These are phyloP conservation scores for Arctopsyche grandis DNA, from an alignment of 1,140 invertebrate species.

Conservation along the genomic window DNA sequence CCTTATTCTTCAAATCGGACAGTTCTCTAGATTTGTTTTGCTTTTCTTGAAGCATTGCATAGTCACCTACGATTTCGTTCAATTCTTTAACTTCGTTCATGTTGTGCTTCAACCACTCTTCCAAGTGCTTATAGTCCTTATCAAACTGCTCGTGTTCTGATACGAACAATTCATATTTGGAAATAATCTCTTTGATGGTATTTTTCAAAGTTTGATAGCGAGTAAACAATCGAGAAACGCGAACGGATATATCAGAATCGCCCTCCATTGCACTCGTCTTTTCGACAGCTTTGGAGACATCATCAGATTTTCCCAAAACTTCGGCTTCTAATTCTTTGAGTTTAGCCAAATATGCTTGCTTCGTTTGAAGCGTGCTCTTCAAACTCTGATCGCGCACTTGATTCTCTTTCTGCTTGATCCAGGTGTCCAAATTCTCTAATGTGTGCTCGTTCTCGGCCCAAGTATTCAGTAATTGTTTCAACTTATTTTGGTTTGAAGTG, in stretches of 20 bases:
- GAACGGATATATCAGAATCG: conserved; percentile 79
- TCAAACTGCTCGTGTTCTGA: conserved; percentile 88
- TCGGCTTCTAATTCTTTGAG: conserved; percentile 80
- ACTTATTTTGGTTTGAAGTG: conserved; percentile 72
- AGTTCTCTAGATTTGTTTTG: conserved; percentile 86
- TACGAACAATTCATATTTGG: conserved; percentile 83
- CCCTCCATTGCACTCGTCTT: conserved; percentile 78
- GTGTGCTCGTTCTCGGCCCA: conserved; percentile 84
- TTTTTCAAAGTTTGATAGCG: conserved; percentile 89
- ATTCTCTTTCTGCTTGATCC: conserved; percentile 86
- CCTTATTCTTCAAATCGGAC: conserved; percentile 81
- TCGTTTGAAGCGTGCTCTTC: conserved; percentile 85
- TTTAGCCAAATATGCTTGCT: conserved; percentile 82
- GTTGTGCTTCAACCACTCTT: conserved; percentile 78
- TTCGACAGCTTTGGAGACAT: conserved; percentile 77
- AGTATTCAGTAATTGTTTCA: conserved; percentile 77
- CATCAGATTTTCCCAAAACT: conserved; percentile 74
- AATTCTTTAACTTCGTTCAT: conserved; percentile 79
- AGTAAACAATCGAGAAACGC: conserved; percentile 82
- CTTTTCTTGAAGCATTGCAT: conserved; percentile 83
- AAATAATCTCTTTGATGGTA: conserved; percentile 80
- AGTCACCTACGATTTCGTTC: conserved; percentile 88
- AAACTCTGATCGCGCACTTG: conserved; percentile 90
- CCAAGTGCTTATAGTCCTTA: conserved; percentile 78
- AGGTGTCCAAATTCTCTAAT: conserved; percentile 80